Evolutionary conservation across 2,888 invertebrate genomes (phyloP).

Genomic region (Scaptomyza reducta): DNA sequence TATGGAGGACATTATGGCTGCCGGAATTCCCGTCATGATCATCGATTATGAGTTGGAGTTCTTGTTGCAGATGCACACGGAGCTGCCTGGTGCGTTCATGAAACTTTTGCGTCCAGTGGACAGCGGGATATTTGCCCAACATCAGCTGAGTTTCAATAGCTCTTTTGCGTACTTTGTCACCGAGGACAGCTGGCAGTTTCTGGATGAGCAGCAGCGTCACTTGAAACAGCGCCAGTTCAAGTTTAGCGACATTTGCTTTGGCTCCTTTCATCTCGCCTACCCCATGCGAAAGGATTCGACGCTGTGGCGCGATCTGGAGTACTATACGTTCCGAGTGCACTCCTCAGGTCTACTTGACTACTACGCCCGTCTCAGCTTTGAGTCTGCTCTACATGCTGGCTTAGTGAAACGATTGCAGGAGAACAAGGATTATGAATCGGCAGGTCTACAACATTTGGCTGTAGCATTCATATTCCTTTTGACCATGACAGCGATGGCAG

Average conservation of each 20-base stretch:
- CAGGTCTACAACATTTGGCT: slow-evolving; percentile 70
- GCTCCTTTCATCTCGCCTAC: slow-evolving; percentile 71
- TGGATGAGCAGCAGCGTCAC: slow-evolving; percentile 66
- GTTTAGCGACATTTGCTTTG: slow-evolving; percentile 78
- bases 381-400: slow-evolving; percentile 65
- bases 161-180: slow-evolving; percentile 75
- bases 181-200: slow-evolving; percentile 76
- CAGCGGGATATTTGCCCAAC: slow-evolving; percentile 51
- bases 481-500: slow-evolving; percentile 43
- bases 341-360: slow-evolving; percentile 72
- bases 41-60: slow-evolving; percentile 79
- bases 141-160: slow-evolving; percentile 61
- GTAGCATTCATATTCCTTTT: slow-evolving; percentile 68
- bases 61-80: slow-evolving; percentile 46
- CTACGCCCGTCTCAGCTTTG: slow-evolving; percentile 68
- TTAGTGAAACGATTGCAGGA: slow-evolving; percentile 61
- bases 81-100: slow-evolving; percentile 54
- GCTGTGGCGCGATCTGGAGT: slow-evolving; percentile 74
- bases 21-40: slow-evolving; percentile 75
- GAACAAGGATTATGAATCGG: slow-evolving; percentile 61
- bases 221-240: slow-evolving; percentile 70
- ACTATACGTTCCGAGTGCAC: slow-evolving; percentile 71
- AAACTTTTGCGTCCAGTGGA: slow-evolving; percentile 67
- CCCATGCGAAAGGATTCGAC: slow-evolving; percentile 79
- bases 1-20: slow-evolving; percentile 69